These are phyloP conservation scores for Calephelis virginiensis DNA, from an alignment of 1,140 invertebrate genomes.

Conservation along the genomic window DNA sequence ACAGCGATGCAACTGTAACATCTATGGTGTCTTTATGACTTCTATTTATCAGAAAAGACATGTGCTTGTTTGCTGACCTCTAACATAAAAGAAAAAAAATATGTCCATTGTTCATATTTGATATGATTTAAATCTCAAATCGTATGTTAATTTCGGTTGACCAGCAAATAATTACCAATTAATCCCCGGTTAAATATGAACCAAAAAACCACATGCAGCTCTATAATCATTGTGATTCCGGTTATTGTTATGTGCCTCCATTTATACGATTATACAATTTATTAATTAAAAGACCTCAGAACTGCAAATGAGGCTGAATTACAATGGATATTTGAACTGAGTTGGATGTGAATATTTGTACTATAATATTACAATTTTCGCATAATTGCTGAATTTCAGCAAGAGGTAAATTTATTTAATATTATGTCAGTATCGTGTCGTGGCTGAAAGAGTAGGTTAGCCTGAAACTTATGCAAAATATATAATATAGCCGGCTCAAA, in stretches of 20 bases:
- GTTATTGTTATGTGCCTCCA: conserved; percentile 3
- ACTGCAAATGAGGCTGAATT: conserved; percentile 11
- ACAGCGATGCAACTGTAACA: too few relatives aligned
- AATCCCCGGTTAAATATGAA: conserved; percentile 7
- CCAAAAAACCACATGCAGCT: conserved; percentile 2
- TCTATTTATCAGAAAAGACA: too few relatives aligned
- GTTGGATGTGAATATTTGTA: conserved; percentile 2
- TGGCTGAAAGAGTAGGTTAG: too few relatives aligned
- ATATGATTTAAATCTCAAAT: neutral
- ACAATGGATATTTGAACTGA: neutral
- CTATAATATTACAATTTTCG: neutral
- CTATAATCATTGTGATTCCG: conserved; percentile 4
- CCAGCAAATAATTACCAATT: conserved; percentile 12
- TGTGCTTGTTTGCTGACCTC: too few relatives aligned
- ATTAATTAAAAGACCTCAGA: conserved; percentile 9
- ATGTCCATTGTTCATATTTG: neutral
- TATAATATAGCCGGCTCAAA: too few relatives aligned
- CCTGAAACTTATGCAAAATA: too few relatives aligned
- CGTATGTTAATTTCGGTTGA: neutral
- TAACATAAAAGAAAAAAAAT: too few relatives aligned
- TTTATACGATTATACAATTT: conserved; percentile 5
- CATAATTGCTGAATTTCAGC: too few relatives aligned
- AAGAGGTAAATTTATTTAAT: too few relatives aligned
- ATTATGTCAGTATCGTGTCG: too few relatives aligned
- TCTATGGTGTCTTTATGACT: too few relatives aligned